Percentiles rank a stretch among this genome's conserved stretches.
Conservation (phyloP, 2,888 invertebrate species). For the Metacarcinus magister region DNA sequence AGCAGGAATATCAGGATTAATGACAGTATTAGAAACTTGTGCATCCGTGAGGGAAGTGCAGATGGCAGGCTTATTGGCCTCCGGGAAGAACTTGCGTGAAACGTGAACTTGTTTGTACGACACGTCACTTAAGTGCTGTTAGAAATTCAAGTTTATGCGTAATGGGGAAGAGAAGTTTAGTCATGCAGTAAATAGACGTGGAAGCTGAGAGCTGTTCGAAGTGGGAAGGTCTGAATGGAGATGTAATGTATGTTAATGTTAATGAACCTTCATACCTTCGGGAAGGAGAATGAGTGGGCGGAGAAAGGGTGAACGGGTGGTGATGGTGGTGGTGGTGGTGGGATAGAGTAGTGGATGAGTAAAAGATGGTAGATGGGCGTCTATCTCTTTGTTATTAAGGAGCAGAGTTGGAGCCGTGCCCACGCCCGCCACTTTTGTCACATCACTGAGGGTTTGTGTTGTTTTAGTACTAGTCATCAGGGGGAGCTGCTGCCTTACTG, state of each 20-base stretch:
- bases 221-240: conserved; percentile 13
- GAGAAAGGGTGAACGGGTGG: not conserved
- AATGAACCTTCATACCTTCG: not conserved
- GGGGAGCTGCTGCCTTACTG: too few species aligned
- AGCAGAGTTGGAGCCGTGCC: not conserved
- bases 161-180: not conserved
- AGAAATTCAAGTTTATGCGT: not conserved
- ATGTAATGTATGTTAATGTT: not conserved
- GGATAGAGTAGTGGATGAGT: not conserved
- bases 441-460: not conserved
- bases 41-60: conserved; percentile 48
- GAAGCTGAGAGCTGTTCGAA: not conserved
- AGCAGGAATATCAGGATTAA: conserved; percentile 41
- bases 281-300: not conserved
- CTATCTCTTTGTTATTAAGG: not conserved
- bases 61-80: conserved; percentile 29
- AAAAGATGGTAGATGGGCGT: not conserved
- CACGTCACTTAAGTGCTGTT: not conserved
- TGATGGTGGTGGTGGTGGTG: not conserved
- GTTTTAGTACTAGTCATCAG: not conserved
- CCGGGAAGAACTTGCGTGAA: not conserved
- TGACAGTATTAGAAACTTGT: conserved; percentile 45
- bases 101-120: conserved; percentile 1
- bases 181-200: not conserved
- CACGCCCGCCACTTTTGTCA: not conserved